Evolutionary conservation across 2,797 vertebrate species (phyloP).

Genomic region (Sitta carolinensis): DNA sequence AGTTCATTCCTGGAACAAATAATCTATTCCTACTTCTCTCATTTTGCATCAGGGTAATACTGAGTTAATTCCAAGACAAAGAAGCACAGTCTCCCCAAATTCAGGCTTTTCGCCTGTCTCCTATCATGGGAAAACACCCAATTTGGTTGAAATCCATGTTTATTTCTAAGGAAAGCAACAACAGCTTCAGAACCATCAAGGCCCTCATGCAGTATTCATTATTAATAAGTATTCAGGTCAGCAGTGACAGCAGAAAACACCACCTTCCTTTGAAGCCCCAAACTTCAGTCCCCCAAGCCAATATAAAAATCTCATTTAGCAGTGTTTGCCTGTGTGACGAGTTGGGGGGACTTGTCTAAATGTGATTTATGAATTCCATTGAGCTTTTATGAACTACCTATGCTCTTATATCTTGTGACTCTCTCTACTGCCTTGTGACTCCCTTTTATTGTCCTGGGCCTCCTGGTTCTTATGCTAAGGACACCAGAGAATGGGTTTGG

Average conservation of each 20-base stretch:
- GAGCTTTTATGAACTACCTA: constrained; percentile 54
- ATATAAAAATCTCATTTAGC: constrained; percentile 58
- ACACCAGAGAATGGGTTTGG: constrained; percentile 26
- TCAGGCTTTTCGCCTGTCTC: not conserved
- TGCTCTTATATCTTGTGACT: constrained; percentile 3
- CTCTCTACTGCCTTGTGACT: not conserved
- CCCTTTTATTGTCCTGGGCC: constrained; percentile 45
- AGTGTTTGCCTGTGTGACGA: not conserved
- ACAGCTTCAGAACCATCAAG: not conserved
- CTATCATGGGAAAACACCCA: not conserved
- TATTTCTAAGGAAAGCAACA: not conserved
- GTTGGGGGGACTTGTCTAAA: constrained; percentile 36
- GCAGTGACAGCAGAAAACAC: not conserved
- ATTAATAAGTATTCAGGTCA: constrained; percentile 12
- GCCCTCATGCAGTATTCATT: not conserved
- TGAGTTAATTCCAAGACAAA: not conserved
- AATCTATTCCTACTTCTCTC: not conserved
- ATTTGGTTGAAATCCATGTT: not conserved
- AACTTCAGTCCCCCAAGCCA: constrained; percentile 10
- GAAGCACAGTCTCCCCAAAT: not conserved
- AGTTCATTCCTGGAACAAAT: not conserved
- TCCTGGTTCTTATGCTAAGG: constrained; percentile 16
- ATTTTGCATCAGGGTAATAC: not conserved
- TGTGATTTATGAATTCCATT: constrained; percentile 59
- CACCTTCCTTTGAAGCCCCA: not conserved